Evolutionary conservation across 2,797 vertebrate species (phyloP), one percentile per base, ranked within the genome.

Genomic region (Salarias fasciatus): DNA sequence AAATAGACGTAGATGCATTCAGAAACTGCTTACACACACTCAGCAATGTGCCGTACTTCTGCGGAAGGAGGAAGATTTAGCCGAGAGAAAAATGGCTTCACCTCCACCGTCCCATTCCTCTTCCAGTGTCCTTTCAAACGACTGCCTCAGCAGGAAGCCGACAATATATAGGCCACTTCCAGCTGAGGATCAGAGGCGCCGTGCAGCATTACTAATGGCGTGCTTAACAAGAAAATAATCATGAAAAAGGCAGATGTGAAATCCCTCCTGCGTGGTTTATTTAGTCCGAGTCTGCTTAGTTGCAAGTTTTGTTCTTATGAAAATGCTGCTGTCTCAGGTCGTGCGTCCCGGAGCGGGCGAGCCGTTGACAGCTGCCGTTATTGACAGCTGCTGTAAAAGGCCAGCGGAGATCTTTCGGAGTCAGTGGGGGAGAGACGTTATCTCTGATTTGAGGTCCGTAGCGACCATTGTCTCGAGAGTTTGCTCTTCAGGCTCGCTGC

Each of bases 111-210:
- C 50, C 67, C 75, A 83, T 85, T 77, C 69, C 48, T 85, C 83
- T 85, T 89, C 75, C 80, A 72, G 79, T 83, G 84, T 88, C 79
- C 81, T 86, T 82, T 86, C 49, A 83, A 84, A 86, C n/a, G 50
- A 77, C 77, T 79, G 63, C 66, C 85, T 90, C 90, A 91, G 88
- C 89, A 88, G 77, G 75, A 89, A 83, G 45, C 60, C 46, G 47
- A 79, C 75, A 63, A 79, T 63, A 88, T 85, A 63, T 84, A 83
- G 84, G 86, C 54, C 82, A 74, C 71, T 71, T 75, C 46, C 11
- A 55, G 51, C n/a, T 59, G 50, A 58, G 61, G 56, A 77, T 8
- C 14, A 44, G 13, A 38, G 46, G 58, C 37, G 13, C 36, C 7
- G 12, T 45, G 41, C 60, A 14, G 57, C 29, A 33, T 52, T 67